These are phyloP conservation scores for Picus viridis DNA, from an alignment of 2,797 vertebrate species.

Conservation along the genomic window DNA sequence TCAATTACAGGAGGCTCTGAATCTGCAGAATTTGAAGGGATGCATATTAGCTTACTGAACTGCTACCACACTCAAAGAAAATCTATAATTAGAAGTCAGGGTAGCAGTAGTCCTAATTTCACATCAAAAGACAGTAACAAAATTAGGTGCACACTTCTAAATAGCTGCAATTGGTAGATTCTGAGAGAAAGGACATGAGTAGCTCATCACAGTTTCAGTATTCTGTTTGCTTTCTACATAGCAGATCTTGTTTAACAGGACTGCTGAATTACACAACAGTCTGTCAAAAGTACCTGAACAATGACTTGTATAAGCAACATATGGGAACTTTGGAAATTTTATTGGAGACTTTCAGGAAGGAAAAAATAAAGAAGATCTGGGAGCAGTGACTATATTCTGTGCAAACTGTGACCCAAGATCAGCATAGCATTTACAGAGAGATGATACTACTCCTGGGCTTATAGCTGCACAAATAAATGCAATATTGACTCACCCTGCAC, in stretches of 20 bases:
- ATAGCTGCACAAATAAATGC: background rate
- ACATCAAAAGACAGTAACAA: background rate
- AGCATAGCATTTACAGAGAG: background rate
- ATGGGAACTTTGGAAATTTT: background rate
- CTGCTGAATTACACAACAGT: background rate
- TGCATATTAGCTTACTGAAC: background rate
- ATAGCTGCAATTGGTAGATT: background rate
- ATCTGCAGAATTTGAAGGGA: slow-evolving; percentile 81
- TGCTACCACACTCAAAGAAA: background rate
- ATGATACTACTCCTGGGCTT: background rate
- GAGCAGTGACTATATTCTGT: background rate
- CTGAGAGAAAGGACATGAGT: background rate
- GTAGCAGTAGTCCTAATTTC: background rate
- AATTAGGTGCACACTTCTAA: background rate
- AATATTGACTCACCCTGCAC: background rate
- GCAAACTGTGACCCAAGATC: background rate
- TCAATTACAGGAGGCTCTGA: slow-evolving; percentile 93
- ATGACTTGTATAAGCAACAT: background rate
- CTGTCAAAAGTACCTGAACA: background rate
- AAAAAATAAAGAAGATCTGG: background rate
- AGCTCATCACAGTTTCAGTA: background rate
- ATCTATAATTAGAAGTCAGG: background rate
- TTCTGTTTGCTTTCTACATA: background rate
- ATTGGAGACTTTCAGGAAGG: background rate
- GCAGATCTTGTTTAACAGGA: background rate